Evolutionary conservation across 2,113 vertebrate genomes (phyloP).

Genomic region (Xiphophorus couchianus): DNA sequence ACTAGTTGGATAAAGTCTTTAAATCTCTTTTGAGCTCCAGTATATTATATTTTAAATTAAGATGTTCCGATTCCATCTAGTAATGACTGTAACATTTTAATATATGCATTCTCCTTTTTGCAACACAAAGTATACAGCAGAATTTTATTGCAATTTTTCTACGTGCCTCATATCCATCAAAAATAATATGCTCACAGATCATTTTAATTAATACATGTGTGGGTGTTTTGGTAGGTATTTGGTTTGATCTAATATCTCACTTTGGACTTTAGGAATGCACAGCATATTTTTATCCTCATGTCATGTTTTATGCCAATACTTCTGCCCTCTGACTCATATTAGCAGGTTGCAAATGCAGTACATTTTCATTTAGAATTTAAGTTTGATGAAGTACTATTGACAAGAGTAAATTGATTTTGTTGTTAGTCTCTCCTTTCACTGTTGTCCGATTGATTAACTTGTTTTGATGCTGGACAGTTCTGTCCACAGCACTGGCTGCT

Average conservation of each 20-base stretch:
- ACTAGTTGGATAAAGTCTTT: neutral
- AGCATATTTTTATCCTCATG: constrained; percentile 5
- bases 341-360: constrained; percentile 33
- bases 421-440: constrained; percentile 48
- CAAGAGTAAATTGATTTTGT: constrained; percentile 50
- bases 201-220: neutral
- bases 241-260: neutral
- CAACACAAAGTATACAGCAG: constrained; percentile 13
- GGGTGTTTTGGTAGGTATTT: neutral
- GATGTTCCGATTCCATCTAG: constrained; percentile 6
- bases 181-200: neutral
- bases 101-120: constrained; percentile 32
- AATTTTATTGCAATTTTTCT: constrained; percentile 19
- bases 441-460: constrained; percentile 57
- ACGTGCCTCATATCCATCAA: constrained; percentile 9
- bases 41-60: constrained; percentile 9
- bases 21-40: neutral
- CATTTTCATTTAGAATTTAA: constrained; percentile 57
- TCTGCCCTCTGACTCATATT: constrained; percentile 48
- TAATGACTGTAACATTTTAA: constrained; percentile 13
- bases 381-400: constrained; percentile 60
- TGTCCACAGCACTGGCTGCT: constrained; percentile 6
- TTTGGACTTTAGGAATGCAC: neutral
- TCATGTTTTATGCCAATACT: constrained; percentile 33
- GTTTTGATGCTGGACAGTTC: constrained; percentile 50